Percentiles rank a stretch among this genome's conserved stretches.
phyloP scores from a whole-genome alignment of 1,140 invertebrate species.

The Antheraea pernyi region DNA sequence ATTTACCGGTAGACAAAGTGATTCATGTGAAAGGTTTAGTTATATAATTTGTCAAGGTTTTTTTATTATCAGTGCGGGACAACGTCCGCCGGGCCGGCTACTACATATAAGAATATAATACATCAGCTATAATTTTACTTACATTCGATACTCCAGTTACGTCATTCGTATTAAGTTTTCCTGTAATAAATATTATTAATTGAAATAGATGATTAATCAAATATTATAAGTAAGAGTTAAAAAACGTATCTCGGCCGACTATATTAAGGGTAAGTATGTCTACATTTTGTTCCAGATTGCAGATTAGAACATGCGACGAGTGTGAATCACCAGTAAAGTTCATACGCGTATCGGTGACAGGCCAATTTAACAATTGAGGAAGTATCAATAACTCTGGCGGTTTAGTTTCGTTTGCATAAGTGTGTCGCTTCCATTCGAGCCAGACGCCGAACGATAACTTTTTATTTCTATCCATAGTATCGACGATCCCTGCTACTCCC shows the following conservation, averaged over 20 bases:
- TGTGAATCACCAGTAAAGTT: conserved; percentile 50
- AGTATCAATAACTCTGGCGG: conserved; percentile 49
- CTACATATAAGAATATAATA: too few relatives aligned
- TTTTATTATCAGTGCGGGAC: too few relatives aligned
- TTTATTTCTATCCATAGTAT: background rate
- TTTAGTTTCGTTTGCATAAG: conserved; percentile 38
- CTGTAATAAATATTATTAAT: too few relatives aligned
- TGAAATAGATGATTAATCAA: too few relatives aligned
- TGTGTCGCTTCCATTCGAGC: background rate
- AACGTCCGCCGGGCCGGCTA: too few relatives aligned
- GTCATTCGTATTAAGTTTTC: too few relatives aligned
- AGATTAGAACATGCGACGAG: conserved; percentile 11
- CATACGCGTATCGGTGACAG: conserved; percentile 57
- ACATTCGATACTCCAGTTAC: too few relatives aligned
- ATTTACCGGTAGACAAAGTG: too few relatives aligned
- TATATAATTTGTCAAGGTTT: too few relatives aligned
- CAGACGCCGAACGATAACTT: background rate
- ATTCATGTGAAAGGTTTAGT: too few relatives aligned
- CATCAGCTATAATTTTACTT: too few relatives aligned
- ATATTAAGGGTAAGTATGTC: background rate
- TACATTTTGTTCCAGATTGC: conserved; percentile 34
- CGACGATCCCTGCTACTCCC: background rate
- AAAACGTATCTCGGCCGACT: background rate
- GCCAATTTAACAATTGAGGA: conserved; percentile 71
- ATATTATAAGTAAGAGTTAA: background rate